Conservation (phyloP, 2,113 vertebrate genomes). For the Silurus meridionalis region DNA sequence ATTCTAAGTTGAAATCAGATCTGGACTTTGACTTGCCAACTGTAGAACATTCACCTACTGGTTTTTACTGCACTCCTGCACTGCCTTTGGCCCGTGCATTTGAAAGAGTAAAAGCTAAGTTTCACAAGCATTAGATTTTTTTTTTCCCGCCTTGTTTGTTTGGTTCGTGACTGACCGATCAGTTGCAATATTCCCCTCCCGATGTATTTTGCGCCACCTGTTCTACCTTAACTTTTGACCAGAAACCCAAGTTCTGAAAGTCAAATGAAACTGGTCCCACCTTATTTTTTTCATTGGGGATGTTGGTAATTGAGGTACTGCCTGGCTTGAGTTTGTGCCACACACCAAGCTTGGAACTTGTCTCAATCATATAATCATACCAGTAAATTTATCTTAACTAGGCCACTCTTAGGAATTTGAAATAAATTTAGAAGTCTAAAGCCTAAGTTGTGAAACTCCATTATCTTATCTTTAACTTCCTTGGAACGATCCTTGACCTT, state of each 20-base stretch:
- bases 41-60: not conserved
- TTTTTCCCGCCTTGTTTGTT: no score
- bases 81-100: not conserved
- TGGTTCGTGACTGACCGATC: no score
- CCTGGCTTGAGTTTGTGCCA: not conserved
- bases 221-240: not conserved
- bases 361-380: not conserved
- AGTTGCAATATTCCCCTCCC: not conserved
- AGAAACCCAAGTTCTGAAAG: not conserved
- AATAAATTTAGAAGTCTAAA: no score
- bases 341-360: not conserved
- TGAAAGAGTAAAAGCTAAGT: not conserved
- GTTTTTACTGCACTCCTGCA: not conserved
- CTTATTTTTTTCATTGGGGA: not conserved
- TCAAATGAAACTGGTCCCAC: not conserved
- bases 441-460: not conserved
- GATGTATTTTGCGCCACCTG: not conserved
- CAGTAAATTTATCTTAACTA: not conserved
- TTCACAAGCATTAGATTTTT: not conserved
- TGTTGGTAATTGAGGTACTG: not conserved
- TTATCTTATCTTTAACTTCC: not conserved
- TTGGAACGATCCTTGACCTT: not conserved
- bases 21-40: not conserved
- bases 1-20: not conserved
- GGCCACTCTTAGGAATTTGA: not conserved